Base-by-base conservation (phyloP, 1,140 invertebrate species). In the Bicyclus anynana region DNA sequence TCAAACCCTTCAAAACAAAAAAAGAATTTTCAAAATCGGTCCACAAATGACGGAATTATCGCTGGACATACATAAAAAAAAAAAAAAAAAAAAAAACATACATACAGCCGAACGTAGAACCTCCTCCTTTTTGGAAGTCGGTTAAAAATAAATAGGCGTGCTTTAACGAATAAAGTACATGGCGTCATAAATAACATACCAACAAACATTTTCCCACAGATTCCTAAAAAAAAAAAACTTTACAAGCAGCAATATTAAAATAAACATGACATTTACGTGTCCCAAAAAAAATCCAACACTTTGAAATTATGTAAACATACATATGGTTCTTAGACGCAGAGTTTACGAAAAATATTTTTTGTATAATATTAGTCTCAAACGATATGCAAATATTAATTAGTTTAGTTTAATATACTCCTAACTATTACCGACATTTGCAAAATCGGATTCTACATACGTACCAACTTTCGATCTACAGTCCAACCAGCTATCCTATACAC, bases 401-500 rank as follows among this genome's bases (percentile, higher is more conserved):
- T 9, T 38, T 38, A 38, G 27, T 33, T 10, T 12, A 33, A 33
- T 17, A 40, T 5, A 37, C 13, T 9, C 13, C 33, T 37, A 17
- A 40, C 29, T 40, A 40, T 17, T 40, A 40, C 37, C 4, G 17
- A 40, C 37, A 16, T 14, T 1, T 58, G 52, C 54, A 58, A 67
- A 67, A 33, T 33, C 10, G 29, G 2, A 9, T 7, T 7, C 2
- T 29, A 29, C 27, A 29, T 9, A 29, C 5, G 27, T 10, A 33
- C 29, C 29, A 12, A 33, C 29, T 33, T 33, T 12, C 29, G n/a
- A 33, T 12, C n/a, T 33, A 33, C 29, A 0, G 4, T 12, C 29
- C 29, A 27, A 27, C 26, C 4, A 3, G 7, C 7, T 26, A 4
- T 26, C n/a, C n/a, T n/a, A n/a, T n/a, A n/a, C n/a, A n/a, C n/a